Base-by-base conservation (phyloP, 2,888 invertebrate species). In the Drosophila sordidula region DNA sequence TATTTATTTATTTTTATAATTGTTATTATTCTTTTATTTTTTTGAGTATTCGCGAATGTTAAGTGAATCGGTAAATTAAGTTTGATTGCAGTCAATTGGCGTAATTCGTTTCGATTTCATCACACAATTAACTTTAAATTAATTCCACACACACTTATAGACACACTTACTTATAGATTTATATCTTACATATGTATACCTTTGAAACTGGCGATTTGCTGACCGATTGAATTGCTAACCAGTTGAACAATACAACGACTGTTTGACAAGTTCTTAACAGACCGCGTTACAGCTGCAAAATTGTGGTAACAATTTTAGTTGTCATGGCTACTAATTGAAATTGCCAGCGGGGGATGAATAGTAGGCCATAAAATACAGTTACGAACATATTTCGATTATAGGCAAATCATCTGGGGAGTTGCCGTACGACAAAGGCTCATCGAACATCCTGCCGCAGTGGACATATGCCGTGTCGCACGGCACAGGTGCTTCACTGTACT, bases 311-410 rank as follows among this genome's bases (percentile, higher is more conserved):
- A 75, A 70, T 54, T 66, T 64, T 44, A 73, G 81, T 82, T 82
- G 84, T 72, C 89, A 82, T 82, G 87, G 67, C 65, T 76, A 82
- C 83, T 86, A 82, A 88, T 81, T 82, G 89, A 83, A 80, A 77
- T 50, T 41, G 69, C 47, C 56, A 34, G 39, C 52, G 56, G 67
- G 84, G 79, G 78, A 63, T 72, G 87, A 57, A 49, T 18, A 3
- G 14, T 29, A 47, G 38, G 36, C 12, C 32, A 26, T 46, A 4
- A 16, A 66, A 38, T 26, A 42, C 36, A 39, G 41, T 56, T 50
- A 34, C 36, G 36, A 32, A 16, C 12, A 34, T 3, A 26, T 54
- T 52, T 22, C 18, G 11, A 41, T 12, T 38, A 42, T 38, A 39
- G 49, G 18, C 51, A 46, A 67, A 59, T 75, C 79, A 62, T 55